These are phyloP conservation scores for Rhinopomastus cyanomelas DNA, from an alignment of 2,113 vertebrate species.

Conservation along the genomic window DNA sequence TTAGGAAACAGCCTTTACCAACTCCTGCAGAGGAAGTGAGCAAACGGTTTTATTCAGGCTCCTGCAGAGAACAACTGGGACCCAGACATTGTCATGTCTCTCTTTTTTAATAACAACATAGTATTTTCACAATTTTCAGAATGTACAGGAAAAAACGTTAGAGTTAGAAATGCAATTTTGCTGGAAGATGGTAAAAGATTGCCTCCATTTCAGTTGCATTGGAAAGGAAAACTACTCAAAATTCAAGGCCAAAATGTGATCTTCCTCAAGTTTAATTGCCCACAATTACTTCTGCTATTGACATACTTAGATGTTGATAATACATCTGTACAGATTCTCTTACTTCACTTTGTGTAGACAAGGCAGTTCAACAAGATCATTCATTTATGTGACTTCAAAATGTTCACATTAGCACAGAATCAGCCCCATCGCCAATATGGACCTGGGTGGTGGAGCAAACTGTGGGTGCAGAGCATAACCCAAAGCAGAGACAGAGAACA, in stretches of 20 bases:
- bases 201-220: not conserved
- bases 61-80: not conserved
- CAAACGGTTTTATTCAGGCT: not conserved
- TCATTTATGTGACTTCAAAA: not conserved
- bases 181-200: not conserved
- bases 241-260: not conserved
- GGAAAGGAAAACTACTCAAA: not conserved
- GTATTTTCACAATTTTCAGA: not conserved
- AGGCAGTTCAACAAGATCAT: not conserved
- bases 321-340: not conserved
- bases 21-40: not conserved
- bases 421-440: not conserved
- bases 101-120: not conserved
- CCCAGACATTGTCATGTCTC: not conserved
- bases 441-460: not conserved
- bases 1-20: not conserved
- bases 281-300: not conserved
- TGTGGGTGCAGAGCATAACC: not conserved
- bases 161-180: not conserved
- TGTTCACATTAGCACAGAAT: not conserved
- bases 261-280: not conserved
- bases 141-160: not conserved
- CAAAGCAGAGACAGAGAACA: not conserved
- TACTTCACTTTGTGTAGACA: not conserved
- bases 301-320: not conserved